These are phyloP conservation scores for Hirudo medicinalis DNA, from an alignment of 1,140 invertebrate genomes.

Conservation along the genomic window DNA sequence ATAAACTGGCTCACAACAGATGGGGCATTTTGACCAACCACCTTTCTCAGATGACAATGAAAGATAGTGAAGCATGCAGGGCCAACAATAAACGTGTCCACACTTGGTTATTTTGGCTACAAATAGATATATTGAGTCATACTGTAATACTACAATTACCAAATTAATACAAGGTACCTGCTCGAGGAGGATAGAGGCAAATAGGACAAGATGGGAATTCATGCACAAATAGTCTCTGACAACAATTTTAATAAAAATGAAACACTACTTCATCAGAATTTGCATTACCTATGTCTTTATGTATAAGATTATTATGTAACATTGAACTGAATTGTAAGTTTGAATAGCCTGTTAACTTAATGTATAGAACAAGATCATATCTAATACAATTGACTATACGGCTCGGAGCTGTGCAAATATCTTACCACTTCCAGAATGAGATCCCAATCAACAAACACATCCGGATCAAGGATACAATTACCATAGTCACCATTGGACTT, in stretches of 20 bases:
- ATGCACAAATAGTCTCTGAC: conserved; percentile 36
- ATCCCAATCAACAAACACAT: conserved; percentile 78
- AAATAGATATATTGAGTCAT: not conserved
- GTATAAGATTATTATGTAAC: too few relatives aligned
- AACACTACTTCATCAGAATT: too few relatives aligned
- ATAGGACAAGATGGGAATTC: conserved; percentile 74
- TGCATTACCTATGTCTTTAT: too few relatives aligned
- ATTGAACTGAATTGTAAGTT: too few relatives aligned
- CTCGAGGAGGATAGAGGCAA: conserved; percentile 62
- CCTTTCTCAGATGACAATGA: conserved; percentile 47
- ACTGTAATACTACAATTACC: not conserved
- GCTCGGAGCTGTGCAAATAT: conserved; percentile 25
- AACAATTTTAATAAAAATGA: conserved; percentile 12
- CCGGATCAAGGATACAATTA: conserved; percentile 63
- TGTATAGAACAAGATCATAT: too few relatives aligned
- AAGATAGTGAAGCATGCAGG: conserved; percentile 83
- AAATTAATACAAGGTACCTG: conserved; percentile 26
- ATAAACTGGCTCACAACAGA: conserved; percentile 35
- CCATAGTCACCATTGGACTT: conserved; percentile 62
- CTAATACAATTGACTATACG: not conserved
- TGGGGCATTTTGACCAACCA: conserved; percentile 35
- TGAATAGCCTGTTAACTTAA: too few relatives aligned
- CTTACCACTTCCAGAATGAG: conserved; percentile 78
- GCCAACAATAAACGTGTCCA: conserved; percentile 90
- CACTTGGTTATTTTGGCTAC: conserved; percentile 75